Evolutionary conservation across 1,140 invertebrate genomes (phyloP).

Genomic region (Bombus confusus): DNA sequence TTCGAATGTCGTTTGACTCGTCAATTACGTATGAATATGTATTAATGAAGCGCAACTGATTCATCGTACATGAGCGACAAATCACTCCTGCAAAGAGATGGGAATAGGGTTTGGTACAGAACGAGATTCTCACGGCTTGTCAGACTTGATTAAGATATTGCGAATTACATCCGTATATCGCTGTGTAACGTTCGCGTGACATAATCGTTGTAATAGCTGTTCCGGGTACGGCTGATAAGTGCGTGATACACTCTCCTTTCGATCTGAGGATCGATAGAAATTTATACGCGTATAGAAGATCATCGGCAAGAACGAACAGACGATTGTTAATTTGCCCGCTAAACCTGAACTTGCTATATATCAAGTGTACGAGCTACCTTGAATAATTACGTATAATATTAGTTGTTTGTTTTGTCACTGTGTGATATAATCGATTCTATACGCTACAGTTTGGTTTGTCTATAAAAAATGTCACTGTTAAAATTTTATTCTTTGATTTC

Average conservation of each 20-base stretch:
- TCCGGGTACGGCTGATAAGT: slow-evolving; percentile 29
- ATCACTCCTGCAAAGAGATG: slow-evolving; percentile 5
- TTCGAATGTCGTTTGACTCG: too few relatives aligned
- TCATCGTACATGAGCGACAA: not conserved
- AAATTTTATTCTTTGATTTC: too few relatives aligned
- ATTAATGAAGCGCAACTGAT: not conserved
- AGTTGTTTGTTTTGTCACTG: not conserved
- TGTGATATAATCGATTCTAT: not conserved
- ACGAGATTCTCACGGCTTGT: slow-evolving; percentile 49
- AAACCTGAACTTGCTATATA: not conserved
- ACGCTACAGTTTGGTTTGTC: too few relatives aligned
- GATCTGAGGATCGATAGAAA: slow-evolving; percentile 1
- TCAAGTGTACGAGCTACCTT: accelerated
- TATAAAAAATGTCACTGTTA: too few relatives aligned
- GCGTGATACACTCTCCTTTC: slow-evolving; percentile 28
- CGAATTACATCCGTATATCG: slow-evolving; percentile 59
- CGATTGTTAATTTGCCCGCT: not conserved
- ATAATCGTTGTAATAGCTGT: slow-evolving; percentile 47
- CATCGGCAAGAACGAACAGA: too few relatives aligned
- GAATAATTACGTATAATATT: too few relatives aligned
- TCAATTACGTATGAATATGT: not conserved
- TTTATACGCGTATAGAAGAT: not conserved
- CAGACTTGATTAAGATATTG: slow-evolving; percentile 51
- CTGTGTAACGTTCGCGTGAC: slow-evolving; percentile 41
- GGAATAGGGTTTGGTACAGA: not conserved